Evolutionary conservation across 2,797 vertebrate species (phyloP), one percentile per base, ranked within the genome.

Genomic region (Menidia menidia): DNA sequence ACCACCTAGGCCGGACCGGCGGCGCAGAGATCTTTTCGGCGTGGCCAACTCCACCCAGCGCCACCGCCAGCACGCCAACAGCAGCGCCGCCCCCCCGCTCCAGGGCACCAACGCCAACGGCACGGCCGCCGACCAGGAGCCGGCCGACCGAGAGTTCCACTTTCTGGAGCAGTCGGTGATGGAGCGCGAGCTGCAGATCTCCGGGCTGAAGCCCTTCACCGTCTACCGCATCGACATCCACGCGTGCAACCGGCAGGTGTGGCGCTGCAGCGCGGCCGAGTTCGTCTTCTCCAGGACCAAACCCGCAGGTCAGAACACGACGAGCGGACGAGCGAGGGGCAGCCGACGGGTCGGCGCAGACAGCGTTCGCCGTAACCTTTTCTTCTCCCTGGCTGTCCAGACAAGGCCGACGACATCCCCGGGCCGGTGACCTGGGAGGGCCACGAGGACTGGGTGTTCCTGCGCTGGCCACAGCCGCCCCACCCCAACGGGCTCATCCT

Each of bases 211-310:
- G 85, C 96, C 97, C 0, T 99, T 99, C 71, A 99, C 97, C 0
- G 92, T 98, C 10, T 99, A 99, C 90, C 97, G 96, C 77, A 96
- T 99, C 0, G 97, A 99, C 70, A 95, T 99, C 33, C 98, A 99
- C 62, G 98, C 97, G 70, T 99, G 98, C 84, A 98, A 98, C 77
- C 94, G 95, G 0, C 97, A 97, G 84, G 96, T 97, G 0, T 94
- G 93, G 16, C 94, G 96, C 77, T 99, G 98, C 79, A 98, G 98
- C 0, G 96, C 96, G 0, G 96, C 97, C 0, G 96, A 97, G 88
- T 99, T 99, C 0, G 96, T 98, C 75, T 97, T 98, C 78, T 97
- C 97, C 43, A 95, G 98, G 83, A 99, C 98, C 67, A 97, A 96
- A 89, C 96, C 97, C 2, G 97, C 96, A 95, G 97, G 98, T 99